These are phyloP conservation scores for Zapus hudsonius DNA, from an alignment of 2,113 vertebrate species.

Conservation along the genomic window DNA sequence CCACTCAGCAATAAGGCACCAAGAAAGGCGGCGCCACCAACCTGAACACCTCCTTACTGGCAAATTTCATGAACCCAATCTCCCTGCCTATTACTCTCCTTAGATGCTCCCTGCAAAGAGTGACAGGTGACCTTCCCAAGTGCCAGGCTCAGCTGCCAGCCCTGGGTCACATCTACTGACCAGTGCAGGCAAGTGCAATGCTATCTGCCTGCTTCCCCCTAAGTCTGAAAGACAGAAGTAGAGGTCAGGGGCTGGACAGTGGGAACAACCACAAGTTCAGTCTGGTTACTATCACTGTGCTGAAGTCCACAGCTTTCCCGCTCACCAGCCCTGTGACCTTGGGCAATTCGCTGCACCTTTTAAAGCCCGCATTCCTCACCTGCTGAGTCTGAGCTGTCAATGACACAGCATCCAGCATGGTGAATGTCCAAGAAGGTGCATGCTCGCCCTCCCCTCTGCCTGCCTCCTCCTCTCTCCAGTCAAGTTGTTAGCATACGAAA, in stretches of 20 bases:
- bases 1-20: conserved; percentile 30
- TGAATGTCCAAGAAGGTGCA: neutral
- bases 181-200: neutral
- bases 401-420: neutral
- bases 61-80: neutral
- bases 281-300: rapidly evolving
- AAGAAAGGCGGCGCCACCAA: neutral
- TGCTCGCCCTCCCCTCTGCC: neutral
- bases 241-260: neutral
- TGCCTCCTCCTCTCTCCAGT: too few species aligned
- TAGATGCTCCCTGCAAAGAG: neutral
- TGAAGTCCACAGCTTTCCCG: rapidly evolving
- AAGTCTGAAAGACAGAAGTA: neutral
- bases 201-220: neutral
- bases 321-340: rapidly evolving
- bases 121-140: neutral
- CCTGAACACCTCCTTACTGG: rapidly evolving
- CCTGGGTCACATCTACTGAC: neutral
- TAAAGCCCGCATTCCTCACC: rapidly evolving
- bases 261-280: neutral
- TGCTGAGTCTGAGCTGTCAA: neutral
- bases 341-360: rapidly evolving
- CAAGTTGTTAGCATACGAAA: neutral
- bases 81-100: neutral
- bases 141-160: neutral